These are phyloP conservation scores for Microcebus lehilahytsara DNA, from an alignment of 2,113 vertebrate genomes.

Conservation along the genomic window DNA sequence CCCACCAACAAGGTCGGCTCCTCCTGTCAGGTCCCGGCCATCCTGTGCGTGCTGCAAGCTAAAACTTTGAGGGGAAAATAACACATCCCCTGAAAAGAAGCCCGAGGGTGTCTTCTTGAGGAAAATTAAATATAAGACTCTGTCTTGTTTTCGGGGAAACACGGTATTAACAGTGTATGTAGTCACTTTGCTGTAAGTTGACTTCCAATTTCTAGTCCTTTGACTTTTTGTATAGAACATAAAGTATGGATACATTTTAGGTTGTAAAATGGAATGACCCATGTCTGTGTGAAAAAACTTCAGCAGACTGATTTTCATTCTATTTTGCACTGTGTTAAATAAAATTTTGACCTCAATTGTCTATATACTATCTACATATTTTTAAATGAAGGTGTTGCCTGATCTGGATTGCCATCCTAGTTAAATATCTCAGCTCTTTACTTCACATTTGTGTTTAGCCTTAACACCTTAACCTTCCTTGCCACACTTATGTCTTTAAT, in stretches of 20 bases:
- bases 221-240: neutral
- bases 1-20: too few species aligned
- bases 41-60: too few species aligned
- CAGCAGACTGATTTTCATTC: neutral
- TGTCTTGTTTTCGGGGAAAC: too few species aligned
- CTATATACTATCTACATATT: constrained; percentile 50
- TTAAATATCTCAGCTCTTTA: constrained; percentile 38
- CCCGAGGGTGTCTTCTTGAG: too few species aligned
- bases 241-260: neutral
- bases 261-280: neutral
- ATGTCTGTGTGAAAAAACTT: neutral
- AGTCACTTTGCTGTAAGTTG: neutral
- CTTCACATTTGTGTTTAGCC: constrained; percentile 29
- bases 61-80: too few species aligned
- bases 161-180: neutral
- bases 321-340: neutral
- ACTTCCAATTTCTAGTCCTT: constrained; percentile 12
- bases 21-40: too few species aligned
- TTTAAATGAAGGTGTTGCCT: constrained; percentile 10
- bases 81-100: too few species aligned
- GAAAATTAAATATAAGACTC: too few species aligned
- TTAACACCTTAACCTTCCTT: constrained; percentile 4
- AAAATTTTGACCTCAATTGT: constrained; percentile 54
- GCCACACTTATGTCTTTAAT: neutral
- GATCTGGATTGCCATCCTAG: neutral